Evolutionary conservation across 2,888 invertebrate genomes (phyloP).

Genomic region (Orgyia antiqua): DNA sequence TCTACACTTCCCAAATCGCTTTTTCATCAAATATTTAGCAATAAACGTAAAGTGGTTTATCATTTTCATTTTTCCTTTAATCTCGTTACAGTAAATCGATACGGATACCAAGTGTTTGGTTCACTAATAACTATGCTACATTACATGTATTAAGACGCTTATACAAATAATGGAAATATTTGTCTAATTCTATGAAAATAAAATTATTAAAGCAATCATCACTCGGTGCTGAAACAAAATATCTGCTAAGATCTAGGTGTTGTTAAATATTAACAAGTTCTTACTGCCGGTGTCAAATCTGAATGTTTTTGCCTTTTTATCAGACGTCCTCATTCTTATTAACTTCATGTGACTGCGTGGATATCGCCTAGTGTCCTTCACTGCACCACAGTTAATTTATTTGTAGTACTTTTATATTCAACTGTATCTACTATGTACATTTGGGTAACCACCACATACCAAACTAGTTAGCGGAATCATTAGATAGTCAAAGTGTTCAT

Average conservation of each 20-base stretch:
- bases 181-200: neutral
- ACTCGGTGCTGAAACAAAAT: conserved; percentile 49
- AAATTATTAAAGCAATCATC: conserved; percentile 43
- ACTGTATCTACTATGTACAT: neutral
- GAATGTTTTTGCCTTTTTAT: conserved; percentile 77
- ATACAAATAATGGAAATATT: too few species aligned
- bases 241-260: conserved; percentile 28
- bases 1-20: too few species aligned
- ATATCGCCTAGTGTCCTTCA: conserved; percentile 61
- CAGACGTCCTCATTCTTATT: conserved; percentile 79
- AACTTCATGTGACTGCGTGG: conserved; percentile 81
- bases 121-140: too few species aligned
- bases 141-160: too few species aligned
- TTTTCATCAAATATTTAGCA: too few species aligned
- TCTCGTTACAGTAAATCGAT: too few species aligned
- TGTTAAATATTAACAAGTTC: conserved; percentile 32
- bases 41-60: too few species aligned
- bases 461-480: too few species aligned
- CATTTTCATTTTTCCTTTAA: too few species aligned
- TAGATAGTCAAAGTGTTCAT: too few species aligned
- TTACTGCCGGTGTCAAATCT: conserved; percentile 82
- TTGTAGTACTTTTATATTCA: conserved; percentile 13
- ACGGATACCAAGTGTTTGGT: too few species aligned
- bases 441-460: neutral
- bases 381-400: conserved; percentile 50